Conservation (phyloP, 2,113 vertebrate genomes). For the Labrus mixtus region DNA sequence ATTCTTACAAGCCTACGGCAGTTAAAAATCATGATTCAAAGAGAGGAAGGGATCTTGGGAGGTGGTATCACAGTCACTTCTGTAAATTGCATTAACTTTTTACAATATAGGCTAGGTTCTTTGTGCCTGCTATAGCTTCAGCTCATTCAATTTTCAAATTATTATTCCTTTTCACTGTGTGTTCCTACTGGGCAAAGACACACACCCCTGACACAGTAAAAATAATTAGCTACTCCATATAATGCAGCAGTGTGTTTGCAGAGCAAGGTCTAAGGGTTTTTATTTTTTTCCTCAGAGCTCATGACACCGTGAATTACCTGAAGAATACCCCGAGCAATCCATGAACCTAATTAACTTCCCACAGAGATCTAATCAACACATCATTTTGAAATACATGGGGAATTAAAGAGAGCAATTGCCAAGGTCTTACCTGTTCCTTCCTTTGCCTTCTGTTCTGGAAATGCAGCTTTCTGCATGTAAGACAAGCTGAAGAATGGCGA, state of each 20-base stretch:
- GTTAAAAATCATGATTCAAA: conserved; percentile 47
- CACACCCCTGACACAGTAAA: conserved; percentile 85
- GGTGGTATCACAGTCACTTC: conserved; percentile 61
- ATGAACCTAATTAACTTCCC: conserved; percentile 93
- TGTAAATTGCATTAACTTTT: conserved; percentile 71
- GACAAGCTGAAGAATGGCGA: conserved; percentile 54
- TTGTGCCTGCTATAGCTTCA: conserved; percentile 76
- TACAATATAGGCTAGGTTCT: conserved; percentile 58
- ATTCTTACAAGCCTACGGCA: conserved; percentile 34
- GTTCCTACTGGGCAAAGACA: conserved; percentile 83
- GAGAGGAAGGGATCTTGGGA: conserved; percentile 15
- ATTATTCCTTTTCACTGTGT: conserved; percentile 84
- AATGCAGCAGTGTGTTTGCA: conserved; percentile 82
- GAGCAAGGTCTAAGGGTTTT: conserved; percentile 76
- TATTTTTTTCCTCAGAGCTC: conserved; percentile 72
- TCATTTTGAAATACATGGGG: conserved; percentile 76
- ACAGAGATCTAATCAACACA: conserved; percentile 78
- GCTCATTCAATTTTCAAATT: conserved; percentile 85
- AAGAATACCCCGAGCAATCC: conserved; percentile 90
- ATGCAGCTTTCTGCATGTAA: conserved; percentile 77
- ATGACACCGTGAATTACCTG: conserved; percentile 93
- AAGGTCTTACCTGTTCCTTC: conserved; percentile 56
- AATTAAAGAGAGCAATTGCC: conserved; percentile 63
- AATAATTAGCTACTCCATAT: conserved; percentile 91
- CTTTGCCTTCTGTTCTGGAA: conserved; percentile 73